Percentiles rank a stretch among this genome's conserved stretches.
These are phyloP conservation scores for Drosophila kikkawai DNA, from an alignment of 1,140 invertebrate genomes.

Conservation along the genomic window DNA sequence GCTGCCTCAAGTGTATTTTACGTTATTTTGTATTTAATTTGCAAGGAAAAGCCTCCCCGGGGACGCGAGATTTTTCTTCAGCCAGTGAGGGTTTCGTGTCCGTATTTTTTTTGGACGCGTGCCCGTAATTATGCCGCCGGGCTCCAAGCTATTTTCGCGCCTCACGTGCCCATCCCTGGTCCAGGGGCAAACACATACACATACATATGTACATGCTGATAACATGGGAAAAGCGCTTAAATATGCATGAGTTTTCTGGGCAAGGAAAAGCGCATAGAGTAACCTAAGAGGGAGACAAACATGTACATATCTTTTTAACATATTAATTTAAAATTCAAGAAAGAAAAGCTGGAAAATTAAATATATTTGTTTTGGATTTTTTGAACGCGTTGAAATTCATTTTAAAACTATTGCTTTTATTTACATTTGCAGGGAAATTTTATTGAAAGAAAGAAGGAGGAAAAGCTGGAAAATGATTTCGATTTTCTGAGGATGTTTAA, in stretches of 20 bases:
- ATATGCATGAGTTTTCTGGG: conserved; percentile 37
- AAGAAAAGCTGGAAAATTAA: not conserved
- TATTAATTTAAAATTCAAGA: conserved; percentile 1
- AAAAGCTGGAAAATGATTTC: too few relatives aligned
- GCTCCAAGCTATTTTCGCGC: conserved; percentile 1
- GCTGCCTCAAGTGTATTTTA: conserved; percentile 66
- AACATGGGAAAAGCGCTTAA: conserved; percentile 42
- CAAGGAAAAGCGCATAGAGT: conserved; percentile 24
- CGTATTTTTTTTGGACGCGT: conserved; percentile 4
- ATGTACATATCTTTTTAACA: not conserved
- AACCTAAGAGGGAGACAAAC: not conserved
- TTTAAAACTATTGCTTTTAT: not conserved
- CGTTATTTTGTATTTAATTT: conserved; percentile 69
- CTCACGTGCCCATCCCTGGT: conserved; percentile 4
- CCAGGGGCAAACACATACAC: conserved; percentile 6
- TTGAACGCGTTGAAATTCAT: not conserved
- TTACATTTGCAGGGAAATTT: not conserved
- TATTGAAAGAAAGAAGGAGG: too few relatives aligned
- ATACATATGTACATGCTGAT: conserved; percentile 31
- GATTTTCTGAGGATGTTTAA: too few relatives aligned
- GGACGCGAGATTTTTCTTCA: not conserved
- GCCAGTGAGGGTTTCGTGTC: not conserved
- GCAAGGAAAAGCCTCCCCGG: conserved; percentile 18
- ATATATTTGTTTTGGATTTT: too few relatives aligned
- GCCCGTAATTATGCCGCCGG: conserved; percentile 19